These are phyloP conservation scores for Tadarida brasiliensis DNA, from an alignment of 2,797 vertebrate genomes.

Conservation along the genomic window DNA sequence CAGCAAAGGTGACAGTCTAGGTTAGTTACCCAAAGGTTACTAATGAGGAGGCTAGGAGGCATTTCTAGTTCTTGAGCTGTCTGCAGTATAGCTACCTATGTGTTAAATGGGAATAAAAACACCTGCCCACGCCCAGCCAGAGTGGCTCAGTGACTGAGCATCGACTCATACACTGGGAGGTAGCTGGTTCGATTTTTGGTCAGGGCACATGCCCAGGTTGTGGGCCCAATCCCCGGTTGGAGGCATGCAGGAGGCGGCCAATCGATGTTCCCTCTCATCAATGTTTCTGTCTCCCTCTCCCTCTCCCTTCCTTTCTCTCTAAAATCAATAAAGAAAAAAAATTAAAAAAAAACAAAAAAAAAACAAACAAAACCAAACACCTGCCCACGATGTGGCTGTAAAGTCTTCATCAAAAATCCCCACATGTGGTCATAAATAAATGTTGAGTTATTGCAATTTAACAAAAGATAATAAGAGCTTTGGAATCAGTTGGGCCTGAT, in stretches of 20 bases:
- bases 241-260: too few relatives aligned
- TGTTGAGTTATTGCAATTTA: conserved; percentile 40
- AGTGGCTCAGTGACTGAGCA: too few relatives aligned
- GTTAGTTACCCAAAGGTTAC: background rate
- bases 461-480: background rate
- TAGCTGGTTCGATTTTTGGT: too few relatives aligned
- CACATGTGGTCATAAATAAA: conserved; percentile 26
- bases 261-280: too few relatives aligned
- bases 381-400: background rate
- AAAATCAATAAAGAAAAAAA: too few relatives aligned
- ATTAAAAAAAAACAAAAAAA: background rate
- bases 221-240: too few relatives aligned
- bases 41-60: background rate
- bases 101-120: background rate
- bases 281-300: too few relatives aligned
- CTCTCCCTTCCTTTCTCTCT: too few relatives aligned
- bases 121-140: background rate
- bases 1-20: background rate
- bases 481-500: background rate
- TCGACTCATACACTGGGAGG: too few relatives aligned
- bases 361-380: too few relatives aligned
- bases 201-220: too few relatives aligned
- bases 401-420: conserved; percentile 30
- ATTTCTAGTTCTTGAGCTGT: background rate
- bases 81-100: background rate